Conservation (phyloP, 2,888 invertebrate genomes). For the Meandrusa payeni region DNA sequence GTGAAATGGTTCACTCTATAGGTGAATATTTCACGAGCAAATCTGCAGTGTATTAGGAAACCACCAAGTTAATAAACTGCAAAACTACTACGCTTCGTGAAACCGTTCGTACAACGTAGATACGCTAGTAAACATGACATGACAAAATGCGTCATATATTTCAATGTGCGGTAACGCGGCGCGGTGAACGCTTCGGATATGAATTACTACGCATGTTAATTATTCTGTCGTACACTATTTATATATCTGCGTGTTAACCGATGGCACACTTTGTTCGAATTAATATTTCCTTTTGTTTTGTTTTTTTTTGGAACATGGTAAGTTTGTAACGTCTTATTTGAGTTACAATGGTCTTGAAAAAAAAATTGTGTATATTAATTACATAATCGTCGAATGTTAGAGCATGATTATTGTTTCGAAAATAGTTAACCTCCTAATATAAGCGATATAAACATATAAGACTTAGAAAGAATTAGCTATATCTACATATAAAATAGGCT, state of each 20-base stretch:
- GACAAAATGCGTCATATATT: slow-evolving; percentile 25
- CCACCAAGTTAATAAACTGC: neutral
- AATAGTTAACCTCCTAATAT: too few relatives aligned
- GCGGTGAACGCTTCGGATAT: slow-evolving; percentile 20
- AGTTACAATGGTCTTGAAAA: too few relatives aligned
- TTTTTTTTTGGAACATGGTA: too few relatives aligned
- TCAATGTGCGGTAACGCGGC: slow-evolving; percentile 17
- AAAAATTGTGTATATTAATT: too few relatives aligned
- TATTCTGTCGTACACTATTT: slow-evolving; percentile 19
- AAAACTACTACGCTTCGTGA: slow-evolving; percentile 1
- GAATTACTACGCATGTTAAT: slow-evolving; percentile 23
- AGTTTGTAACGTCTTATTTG: too few relatives aligned
- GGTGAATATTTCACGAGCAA: neutral
- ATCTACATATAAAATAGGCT: too few relatives aligned
- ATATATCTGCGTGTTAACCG: slow-evolving; percentile 10
- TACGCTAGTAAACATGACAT: slow-evolving; percentile 22
- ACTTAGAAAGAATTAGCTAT: too few relatives aligned
- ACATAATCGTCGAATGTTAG: too few relatives aligned
- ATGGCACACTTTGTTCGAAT: slow-evolving; percentile 7
- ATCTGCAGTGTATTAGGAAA: neutral
- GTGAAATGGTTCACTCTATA: too few relatives aligned
- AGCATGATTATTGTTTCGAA: too few relatives aligned
- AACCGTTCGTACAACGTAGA: slow-evolving; percentile 17
- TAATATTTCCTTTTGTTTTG: slow-evolving; percentile 4
- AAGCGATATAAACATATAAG: too few relatives aligned